Conservation (phyloP, 1,140 invertebrate genomes). For the Hyposmocoma kahamanoa region DNA sequence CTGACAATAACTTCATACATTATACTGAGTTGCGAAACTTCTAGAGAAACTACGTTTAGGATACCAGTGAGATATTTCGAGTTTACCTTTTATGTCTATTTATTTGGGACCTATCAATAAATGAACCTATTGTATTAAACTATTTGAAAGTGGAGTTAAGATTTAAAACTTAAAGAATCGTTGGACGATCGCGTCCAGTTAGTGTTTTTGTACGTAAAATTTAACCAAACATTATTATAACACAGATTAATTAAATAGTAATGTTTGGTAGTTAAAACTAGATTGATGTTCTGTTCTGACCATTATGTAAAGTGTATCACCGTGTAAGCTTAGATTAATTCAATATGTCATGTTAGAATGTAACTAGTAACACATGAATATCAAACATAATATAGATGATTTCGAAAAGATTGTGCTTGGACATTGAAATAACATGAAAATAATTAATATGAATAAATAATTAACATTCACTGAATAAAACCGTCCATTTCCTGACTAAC, state of each 20-base stretch:
- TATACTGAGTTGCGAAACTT: too few relatives aligned
- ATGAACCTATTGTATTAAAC: too few relatives aligned
- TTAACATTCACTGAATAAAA: too few relatives aligned
- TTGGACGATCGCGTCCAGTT: slow-evolving; percentile 68
- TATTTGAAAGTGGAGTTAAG: background rate
- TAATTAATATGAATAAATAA: too few relatives aligned
- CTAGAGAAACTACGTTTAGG: too few relatives aligned
- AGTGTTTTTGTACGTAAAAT: slow-evolving; percentile 46
- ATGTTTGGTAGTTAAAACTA: slow-evolving; percentile 49
- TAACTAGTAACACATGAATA: slow-evolving; percentile 53
- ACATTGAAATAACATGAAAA: too few relatives aligned
- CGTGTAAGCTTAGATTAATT: slow-evolving; percentile 63
- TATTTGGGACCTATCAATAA: too few relatives aligned
- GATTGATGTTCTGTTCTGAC: slow-evolving; percentile 54
- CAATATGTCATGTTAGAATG: slow-evolving; percentile 60
- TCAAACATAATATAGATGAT: slow-evolving; percentile 33
- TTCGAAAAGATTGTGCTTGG: too few relatives aligned
- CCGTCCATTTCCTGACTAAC: too few relatives aligned
- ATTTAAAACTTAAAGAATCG: slow-evolving; percentile 32
- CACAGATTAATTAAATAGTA: slow-evolving; percentile 30
- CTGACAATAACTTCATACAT: too few relatives aligned
- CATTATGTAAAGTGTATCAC: slow-evolving; percentile 60
- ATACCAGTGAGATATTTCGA: too few relatives aligned
- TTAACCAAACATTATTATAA: slow-evolving; percentile 35
- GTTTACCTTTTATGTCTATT: too few relatives aligned